Conservation (phyloP, 2,113 vertebrate species). For the Colistium nudipinnis region DNA sequence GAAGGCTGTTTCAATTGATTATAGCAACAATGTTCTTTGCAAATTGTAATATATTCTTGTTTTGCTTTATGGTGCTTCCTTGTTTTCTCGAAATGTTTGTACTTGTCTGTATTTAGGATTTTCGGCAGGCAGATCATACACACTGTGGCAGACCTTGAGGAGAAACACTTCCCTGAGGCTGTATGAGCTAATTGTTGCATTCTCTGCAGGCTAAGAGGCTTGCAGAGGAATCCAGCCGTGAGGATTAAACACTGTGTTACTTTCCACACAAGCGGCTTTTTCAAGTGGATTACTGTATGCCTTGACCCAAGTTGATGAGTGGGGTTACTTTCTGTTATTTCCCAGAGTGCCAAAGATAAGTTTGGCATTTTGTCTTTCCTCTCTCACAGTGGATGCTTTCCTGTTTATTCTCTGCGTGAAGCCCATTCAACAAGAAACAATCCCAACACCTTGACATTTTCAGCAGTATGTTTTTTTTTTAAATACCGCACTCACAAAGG, state of each 20-base stretch:
- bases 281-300: constrained; percentile 47
- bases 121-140: not conserved
- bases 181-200: constrained; percentile 43
- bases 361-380: constrained; percentile 61
- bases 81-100: not conserved
- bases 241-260: constrained; percentile 60
- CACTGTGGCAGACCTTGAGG: constrained; percentile 2
- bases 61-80: not conserved
- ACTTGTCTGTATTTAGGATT: not conserved
- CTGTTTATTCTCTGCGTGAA: constrained; percentile 56
- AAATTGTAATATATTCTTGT: not conserved
- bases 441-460: constrained; percentile 55
- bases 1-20: not conserved
- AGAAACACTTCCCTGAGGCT: constrained; percentile 42
- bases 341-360: constrained; percentile 23
- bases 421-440: constrained; percentile 57
- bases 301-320: constrained; percentile 19
- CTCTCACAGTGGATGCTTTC: constrained; percentile 50
- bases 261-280: constrained; percentile 43
- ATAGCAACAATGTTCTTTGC: not conserved
- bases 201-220: constrained; percentile 68
- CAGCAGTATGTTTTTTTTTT: constrained; percentile 16
- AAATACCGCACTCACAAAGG: not conserved
- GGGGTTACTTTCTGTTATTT: constrained; percentile 53
- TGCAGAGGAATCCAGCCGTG: constrained; percentile 51